Percentiles rank a stretch among this genome's conserved stretches.
These are phyloP conservation scores for Characodon lateralis DNA, from an alignment of 2,797 vertebrate species.

Conservation along the genomic window DNA sequence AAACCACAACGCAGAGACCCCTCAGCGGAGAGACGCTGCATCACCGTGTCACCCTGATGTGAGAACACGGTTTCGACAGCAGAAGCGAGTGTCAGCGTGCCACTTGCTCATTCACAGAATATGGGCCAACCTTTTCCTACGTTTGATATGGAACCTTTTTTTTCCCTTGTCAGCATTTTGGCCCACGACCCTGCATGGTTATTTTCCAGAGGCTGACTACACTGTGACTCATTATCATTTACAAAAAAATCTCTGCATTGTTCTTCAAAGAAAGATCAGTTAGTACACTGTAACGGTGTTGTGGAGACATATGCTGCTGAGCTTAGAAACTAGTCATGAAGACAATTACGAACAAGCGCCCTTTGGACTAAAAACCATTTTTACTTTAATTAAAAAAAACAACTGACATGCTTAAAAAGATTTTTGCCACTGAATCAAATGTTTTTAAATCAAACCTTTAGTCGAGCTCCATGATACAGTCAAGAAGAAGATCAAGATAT, in stretches of 20 bases:
- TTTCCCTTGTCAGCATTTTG: not conserved
- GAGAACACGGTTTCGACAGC: slow-evolving; percentile 36
- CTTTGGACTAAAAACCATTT: not conserved
- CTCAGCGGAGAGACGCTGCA: slow-evolving; percentile 37
- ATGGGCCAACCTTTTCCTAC: not conserved
- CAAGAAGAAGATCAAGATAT: slow-evolving; percentile 27
- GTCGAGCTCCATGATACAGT: slow-evolving; percentile 32
- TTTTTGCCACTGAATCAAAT: not conserved
- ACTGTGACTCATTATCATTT: slow-evolving; percentile 30
- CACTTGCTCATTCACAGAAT: slow-evolving; percentile 29
- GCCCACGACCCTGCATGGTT: slow-evolving; percentile 12
- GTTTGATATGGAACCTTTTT: slow-evolving; percentile 12
- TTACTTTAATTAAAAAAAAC: not conserved
- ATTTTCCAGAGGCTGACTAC: slow-evolving; percentile 40
- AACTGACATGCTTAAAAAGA: not conserved
- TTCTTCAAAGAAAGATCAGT: not conserved
- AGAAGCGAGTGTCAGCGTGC: not conserved
- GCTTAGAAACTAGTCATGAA: not conserved
- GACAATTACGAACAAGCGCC: not conserved
- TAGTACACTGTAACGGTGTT: not conserved
- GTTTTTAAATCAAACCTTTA: slow-evolving; percentile 62
- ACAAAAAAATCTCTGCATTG: slow-evolving; percentile 6
- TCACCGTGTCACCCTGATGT: slow-evolving; percentile 12
- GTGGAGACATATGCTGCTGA: not conserved
- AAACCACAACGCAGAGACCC: slow-evolving; percentile 53